Conservation (phyloP, 1,140 invertebrate species). For the Acromyrmex heyeri region DNA sequence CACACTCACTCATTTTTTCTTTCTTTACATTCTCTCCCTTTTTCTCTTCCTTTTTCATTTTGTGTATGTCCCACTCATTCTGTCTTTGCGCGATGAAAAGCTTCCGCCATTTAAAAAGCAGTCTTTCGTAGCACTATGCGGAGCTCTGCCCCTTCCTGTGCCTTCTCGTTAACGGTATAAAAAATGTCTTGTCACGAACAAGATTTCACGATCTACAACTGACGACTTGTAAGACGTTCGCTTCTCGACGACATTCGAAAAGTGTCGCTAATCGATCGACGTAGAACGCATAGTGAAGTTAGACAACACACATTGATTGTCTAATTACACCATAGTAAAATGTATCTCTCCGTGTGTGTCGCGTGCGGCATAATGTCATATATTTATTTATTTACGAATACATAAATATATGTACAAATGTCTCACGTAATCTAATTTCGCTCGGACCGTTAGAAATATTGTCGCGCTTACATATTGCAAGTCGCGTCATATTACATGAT, state of each 20-base stretch:
- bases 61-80: slow-evolving; percentile 28
- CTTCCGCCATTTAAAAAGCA: slow-evolving; percentile 76
- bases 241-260: neutral
- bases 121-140: slow-evolving; percentile 78
- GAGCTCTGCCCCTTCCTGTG: slow-evolving; percentile 60
- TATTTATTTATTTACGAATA: slow-evolving; percentile 72
- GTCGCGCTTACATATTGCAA: neutral
- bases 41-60: slow-evolving; percentile 10
- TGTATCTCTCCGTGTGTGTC: neutral
- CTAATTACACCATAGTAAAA: slow-evolving; percentile 1
- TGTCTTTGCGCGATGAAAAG: slow-evolving; percentile 65
- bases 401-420: slow-evolving; percentile 60
- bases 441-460: no score
- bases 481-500: neutral
- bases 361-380: slow-evolving; percentile 44
- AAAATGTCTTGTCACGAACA: slow-evolving; percentile 26
- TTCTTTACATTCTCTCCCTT: neutral
- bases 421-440: neutral
- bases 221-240: neutral
- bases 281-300: neutral
- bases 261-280: slow-evolving; percentile 13
- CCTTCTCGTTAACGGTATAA: slow-evolving; percentile 54
- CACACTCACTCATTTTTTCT: no score
- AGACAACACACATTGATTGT: no score
- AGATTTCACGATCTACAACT: slow-evolving; percentile 8